These are phyloP conservation scores for Riptortus pedestris DNA, from an alignment of 1,140 invertebrate species.

Conservation along the genomic window DNA sequence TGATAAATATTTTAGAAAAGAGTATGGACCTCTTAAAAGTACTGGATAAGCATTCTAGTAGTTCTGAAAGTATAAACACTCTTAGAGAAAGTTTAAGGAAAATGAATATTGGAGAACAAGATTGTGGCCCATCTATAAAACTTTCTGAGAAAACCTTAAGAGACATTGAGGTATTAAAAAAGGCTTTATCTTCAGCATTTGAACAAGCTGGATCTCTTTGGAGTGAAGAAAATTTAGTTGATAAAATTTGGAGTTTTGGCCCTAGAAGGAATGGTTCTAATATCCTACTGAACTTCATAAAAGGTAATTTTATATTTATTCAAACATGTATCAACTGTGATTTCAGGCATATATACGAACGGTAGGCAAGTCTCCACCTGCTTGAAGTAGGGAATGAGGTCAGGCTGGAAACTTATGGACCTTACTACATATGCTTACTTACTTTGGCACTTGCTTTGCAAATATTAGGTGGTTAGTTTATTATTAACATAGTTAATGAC, in stretches of 20 bases:
- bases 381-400: too few relatives aligned
- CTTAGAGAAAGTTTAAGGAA: background rate
- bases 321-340: too few relatives aligned
- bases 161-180: slow-evolving; percentile 49
- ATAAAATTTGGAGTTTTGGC: slow-evolving; percentile 83
- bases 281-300: slow-evolving; percentile 67
- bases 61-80: slow-evolving; percentile 20
- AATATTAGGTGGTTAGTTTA: too few relatives aligned
- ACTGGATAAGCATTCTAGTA: slow-evolving; percentile 40
- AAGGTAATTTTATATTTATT: too few relatives aligned
- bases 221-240: slow-evolving; percentile 43
- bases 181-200: slow-evolving; percentile 52
- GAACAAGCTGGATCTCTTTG: slow-evolving; percentile 46
- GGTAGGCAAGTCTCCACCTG: too few relatives aligned
- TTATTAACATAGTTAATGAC: too few relatives aligned
- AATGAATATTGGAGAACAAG: background rate
- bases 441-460: too few relatives aligned
- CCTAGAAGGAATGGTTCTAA: slow-evolving; percentile 82
- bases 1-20: slow-evolving; percentile 58
- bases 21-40: slow-evolving; percentile 49
- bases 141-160: slow-evolving; percentile 41
- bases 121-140: background rate
- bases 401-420: too few relatives aligned
- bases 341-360: too few relatives aligned
- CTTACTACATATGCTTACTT: too few relatives aligned